Conservation (phyloP, 2,888 invertebrate species). For the Scaptomyza caliginosa region DNA sequence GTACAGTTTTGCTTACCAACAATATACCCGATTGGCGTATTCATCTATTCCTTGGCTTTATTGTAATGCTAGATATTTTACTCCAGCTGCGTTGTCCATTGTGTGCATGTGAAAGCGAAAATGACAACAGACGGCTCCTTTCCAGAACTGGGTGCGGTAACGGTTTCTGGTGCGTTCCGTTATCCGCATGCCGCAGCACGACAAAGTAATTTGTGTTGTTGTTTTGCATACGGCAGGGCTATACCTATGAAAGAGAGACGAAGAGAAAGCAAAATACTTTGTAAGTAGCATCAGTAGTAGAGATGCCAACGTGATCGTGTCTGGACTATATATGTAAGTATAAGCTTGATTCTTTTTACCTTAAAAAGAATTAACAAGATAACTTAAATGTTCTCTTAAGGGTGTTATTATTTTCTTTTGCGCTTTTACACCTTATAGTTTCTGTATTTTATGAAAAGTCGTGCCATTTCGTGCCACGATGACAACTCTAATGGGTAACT, state of each 20-base stretch:
- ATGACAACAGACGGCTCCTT: slow-evolving; percentile 62
- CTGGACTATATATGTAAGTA: too few species aligned
- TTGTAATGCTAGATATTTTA: slow-evolving; percentile 56
- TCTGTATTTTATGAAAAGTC: background rate
- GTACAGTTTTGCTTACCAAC: background rate
- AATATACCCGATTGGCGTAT: slow-evolving; percentile 5
- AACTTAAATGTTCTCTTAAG: background rate
- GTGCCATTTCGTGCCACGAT: background rate
- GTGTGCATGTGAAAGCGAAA: slow-evolving; percentile 45
- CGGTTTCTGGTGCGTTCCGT: slow-evolving; percentile 25
- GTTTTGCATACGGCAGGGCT: slow-evolving; percentile 57
- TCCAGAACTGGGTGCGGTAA: slow-evolving; percentile 60
- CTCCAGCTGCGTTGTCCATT: slow-evolving; percentile 30
- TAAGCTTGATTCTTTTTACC: too few species aligned
- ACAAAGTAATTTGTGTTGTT: slow-evolving; percentile 47
- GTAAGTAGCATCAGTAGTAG: slow-evolving; percentile 6
- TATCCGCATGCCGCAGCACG: slow-evolving; percentile 59
- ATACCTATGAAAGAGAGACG: slow-evolving; percentile 14
- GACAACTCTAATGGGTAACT: background rate
- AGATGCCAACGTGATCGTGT: background rate
- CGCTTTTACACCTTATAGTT: background rate
- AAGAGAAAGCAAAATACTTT: background rate
- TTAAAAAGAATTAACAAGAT: background rate
- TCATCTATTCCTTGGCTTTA: background rate
- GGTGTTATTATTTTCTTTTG: background rate